phyloP scores from a whole-genome alignment of 2,797 vertebrate genomes.

The Amphiprion clarkii region DNA sequence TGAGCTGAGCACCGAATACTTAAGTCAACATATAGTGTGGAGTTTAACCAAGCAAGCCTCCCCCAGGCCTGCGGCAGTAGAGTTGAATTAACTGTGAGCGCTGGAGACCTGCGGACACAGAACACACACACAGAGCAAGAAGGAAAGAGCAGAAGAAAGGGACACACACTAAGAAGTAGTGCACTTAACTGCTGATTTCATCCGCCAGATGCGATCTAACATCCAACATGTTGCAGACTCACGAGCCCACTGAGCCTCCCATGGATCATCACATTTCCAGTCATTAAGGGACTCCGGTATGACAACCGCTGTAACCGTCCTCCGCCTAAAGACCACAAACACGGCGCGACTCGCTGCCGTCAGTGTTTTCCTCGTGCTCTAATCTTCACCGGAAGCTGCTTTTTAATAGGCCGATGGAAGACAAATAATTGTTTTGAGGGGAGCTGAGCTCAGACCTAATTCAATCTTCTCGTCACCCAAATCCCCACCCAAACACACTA shows the following conservation, averaged over 20 bases:
- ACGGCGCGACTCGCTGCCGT: conserved; percentile 44
- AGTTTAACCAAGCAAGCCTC: conserved; percentile 58
- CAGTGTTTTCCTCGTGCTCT: conserved; percentile 44
- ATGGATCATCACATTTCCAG: conserved; percentile 20
- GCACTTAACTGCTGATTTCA: conserved; percentile 11
- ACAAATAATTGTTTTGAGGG: conserved; percentile 79
- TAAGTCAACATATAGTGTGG: conserved; percentile 53
- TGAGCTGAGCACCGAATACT: conserved; percentile 24
- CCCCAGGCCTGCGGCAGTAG: conserved; percentile 26
- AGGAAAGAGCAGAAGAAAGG: not conserved
- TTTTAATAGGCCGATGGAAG: conserved; percentile 68
- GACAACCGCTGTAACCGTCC: conserved; percentile 15
- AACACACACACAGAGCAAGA: conserved; percentile 15
- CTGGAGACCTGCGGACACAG: conserved; percentile 38
- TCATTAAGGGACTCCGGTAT: conserved; percentile 37
- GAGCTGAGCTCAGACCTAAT: conserved; percentile 69
- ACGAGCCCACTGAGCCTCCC: not conserved
- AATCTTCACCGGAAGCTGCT: conserved; percentile 57
- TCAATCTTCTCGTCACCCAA: conserved; percentile 74
- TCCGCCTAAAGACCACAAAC: conserved; percentile 40
- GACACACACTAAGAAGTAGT: not conserved
- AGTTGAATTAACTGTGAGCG: conserved; percentile 52
- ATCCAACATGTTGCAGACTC: not conserved
- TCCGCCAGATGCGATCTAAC: conserved; percentile 11
- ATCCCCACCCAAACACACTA: conserved; percentile 76